Percentiles rank a stretch among this genome's conserved stretches.
Conservation (phyloP, 2,113 vertebrate genomes). For the Peromyscus polionotus region DNA sequence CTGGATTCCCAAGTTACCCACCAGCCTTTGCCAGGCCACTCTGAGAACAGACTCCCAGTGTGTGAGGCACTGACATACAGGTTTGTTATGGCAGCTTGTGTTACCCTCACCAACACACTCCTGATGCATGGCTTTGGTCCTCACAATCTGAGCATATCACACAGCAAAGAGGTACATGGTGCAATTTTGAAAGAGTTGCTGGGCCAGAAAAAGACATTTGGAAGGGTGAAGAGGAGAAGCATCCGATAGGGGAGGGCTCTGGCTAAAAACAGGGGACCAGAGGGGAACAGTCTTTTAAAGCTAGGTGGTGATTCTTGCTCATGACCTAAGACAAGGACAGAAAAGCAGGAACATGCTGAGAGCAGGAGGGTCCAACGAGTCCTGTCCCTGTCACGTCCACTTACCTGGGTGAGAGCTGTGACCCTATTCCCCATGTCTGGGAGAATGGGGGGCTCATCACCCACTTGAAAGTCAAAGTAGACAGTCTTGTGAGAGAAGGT, state of each 20-base stretch:
- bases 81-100: not conserved
- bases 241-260: not conserved
- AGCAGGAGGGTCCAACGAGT: no score
- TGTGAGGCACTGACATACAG: not conserved
- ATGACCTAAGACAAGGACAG: not conserved
- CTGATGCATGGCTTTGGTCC: not conserved
- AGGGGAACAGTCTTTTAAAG: not conserved
- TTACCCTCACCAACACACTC: not conserved
- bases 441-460: conserved; percentile 90
- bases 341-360: not conserved
- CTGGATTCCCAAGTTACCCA: not conserved
- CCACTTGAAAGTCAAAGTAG: conserved; percentile 93
- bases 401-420: conserved; percentile 94
- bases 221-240: fast-evolving
- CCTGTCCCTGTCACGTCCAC: not conserved
- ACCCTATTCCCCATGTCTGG: conserved; percentile 86
- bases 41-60: not conserved
- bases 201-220: not conserved
- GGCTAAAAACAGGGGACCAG: fast-evolving
- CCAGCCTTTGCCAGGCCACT: not conserved
- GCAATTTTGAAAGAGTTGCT: not conserved
- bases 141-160: fast-evolving
- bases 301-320: not conserved
- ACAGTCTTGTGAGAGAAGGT: conserved; percentile 94
- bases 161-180: not conserved